Evolutionary conservation across 2,113 vertebrate species (phyloP).

Genomic region (Aspidoscelis tigris): DNA sequence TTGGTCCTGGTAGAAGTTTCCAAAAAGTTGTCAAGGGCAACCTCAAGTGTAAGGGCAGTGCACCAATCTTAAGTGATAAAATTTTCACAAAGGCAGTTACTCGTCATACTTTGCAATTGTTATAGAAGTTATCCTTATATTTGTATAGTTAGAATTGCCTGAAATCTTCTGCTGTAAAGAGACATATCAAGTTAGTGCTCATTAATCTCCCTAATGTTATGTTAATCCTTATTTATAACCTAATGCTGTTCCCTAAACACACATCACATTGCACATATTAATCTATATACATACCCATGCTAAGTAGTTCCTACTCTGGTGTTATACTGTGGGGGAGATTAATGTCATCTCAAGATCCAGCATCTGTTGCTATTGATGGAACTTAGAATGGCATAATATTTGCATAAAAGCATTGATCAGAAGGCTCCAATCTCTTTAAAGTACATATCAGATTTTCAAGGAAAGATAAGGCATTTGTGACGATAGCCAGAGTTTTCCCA

Average conservation of each 20-base stretch:
- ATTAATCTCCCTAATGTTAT: conserved; percentile 26
- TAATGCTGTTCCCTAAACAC: not conserved
- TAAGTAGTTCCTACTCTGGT: conserved; percentile 18
- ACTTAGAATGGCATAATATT: not conserved
- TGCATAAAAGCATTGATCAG: not conserved
- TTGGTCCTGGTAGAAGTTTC: not conserved
- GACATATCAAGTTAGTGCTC: not conserved
- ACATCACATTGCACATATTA: conserved; percentile 8
- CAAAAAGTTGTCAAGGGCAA: not conserved
- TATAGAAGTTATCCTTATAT: not conserved
- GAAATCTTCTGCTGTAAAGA: not conserved
- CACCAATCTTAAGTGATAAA: not conserved
- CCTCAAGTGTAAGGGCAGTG: not conserved
- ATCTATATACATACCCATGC: not conserved
- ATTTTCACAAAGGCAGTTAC: not conserved
- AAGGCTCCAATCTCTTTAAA: conserved; percentile 2
- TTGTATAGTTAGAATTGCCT: not conserved
- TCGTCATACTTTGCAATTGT: not conserved
- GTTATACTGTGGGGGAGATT: conserved; percentile 1
- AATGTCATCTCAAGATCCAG: not conserved
- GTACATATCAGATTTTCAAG: not conserved
- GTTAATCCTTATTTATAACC: conserved; percentile 25
- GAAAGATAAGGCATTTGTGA: not conserved
- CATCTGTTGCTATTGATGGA: not conserved
- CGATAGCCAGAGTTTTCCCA: not conserved